These are phyloP conservation scores for Oscheius sp. DNA, from an alignment of 2,888 invertebrate genomes.

Conservation along the genomic window DNA sequence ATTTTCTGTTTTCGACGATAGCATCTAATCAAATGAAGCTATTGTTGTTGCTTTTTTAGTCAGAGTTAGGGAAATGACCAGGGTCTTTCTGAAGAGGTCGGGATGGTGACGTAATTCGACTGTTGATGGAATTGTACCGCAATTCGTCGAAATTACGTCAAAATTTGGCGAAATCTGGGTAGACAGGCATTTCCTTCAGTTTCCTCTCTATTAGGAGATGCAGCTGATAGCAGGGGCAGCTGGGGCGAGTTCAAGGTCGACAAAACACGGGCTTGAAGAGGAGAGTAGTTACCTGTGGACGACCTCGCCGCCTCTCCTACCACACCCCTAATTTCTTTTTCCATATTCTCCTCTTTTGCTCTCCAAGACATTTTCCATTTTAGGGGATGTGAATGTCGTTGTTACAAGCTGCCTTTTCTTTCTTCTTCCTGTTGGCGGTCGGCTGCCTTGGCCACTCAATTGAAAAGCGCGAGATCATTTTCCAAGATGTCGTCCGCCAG, in stretches of 20 bases:
- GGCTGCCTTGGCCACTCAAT: slow-evolving; percentile 10
- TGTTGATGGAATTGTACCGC: background rate
- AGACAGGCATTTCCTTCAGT: background rate
- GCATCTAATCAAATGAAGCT: too few relatives aligned
- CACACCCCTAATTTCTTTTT: slow-evolving; percentile 18
- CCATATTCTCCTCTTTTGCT: background rate
- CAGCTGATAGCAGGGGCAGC: slow-evolving; percentile 1
- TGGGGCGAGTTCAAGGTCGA: slow-evolving; percentile 13
- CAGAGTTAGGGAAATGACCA: too few relatives aligned
- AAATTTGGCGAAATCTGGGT: background rate
- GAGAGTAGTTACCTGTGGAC: background rate
- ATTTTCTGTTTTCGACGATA: too few relatives aligned
- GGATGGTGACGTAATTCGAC: too few relatives aligned
- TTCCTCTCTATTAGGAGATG: background rate
- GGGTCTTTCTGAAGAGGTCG: too few relatives aligned
- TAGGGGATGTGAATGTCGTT: slow-evolving; percentile 27
- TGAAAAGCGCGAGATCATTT: slow-evolving; percentile 18
- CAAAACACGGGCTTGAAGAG: slow-evolving; percentile 8
- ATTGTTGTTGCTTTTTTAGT: too few relatives aligned
- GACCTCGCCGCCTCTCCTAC: slow-evolving; percentile 13
- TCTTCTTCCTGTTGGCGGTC: background rate
- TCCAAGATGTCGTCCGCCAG: slow-evolving; percentile 58
- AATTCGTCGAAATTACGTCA: slow-evolving; percentile 7
- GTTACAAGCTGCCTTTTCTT: background rate
- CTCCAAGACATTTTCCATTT: background rate